Evolutionary conservation across 1,140 invertebrate genomes (phyloP).

Genomic region (Drosophila kanapiae): DNA sequence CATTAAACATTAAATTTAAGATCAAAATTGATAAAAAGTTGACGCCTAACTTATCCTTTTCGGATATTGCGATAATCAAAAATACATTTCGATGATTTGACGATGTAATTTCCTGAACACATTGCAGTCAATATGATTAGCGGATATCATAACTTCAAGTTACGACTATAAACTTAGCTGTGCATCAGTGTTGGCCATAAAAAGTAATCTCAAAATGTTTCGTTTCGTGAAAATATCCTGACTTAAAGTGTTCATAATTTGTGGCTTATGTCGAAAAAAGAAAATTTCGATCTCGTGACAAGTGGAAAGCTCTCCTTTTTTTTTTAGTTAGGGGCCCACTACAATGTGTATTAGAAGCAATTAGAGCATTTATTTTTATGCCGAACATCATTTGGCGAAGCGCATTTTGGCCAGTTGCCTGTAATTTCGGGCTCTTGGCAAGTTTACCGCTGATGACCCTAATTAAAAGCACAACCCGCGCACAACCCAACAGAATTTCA

Average conservation of each 20-base stretch:
- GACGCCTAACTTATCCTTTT: neutral
- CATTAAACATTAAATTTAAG: neutral
- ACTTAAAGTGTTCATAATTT: conserved; percentile 34
- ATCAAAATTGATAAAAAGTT: neutral
- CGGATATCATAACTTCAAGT: conserved; percentile 23
- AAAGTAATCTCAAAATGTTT: conserved; percentile 23
- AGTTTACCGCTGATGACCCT: conserved; percentile 59
- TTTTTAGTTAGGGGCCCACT: neutral
- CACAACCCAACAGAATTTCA: conserved; percentile 50
- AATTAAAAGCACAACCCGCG: conserved; percentile 59
- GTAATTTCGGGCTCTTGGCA: conserved; percentile 48
- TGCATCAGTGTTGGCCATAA: conserved; percentile 5
- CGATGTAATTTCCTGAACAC: conserved; percentile 20
- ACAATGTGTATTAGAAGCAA: conserved; percentile 45
- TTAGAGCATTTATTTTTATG: conserved; percentile 56
- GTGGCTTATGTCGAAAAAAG: conserved; percentile 25
- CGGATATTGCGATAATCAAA: conserved; percentile 11
- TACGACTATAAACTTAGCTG: conserved; percentile 5
- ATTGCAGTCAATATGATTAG: conserved; percentile 11
- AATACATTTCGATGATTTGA: conserved; percentile 1
- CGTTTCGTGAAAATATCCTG: conserved; percentile 29
- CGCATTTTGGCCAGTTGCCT: conserved; percentile 35
- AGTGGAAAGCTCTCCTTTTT: conserved; percentile 14
- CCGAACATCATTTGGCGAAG: conserved; percentile 30
- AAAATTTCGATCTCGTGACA: conserved; percentile 44